Conservation (phyloP, 2,797 vertebrate genomes). For the Mormyrus hasselquistii region DNA sequence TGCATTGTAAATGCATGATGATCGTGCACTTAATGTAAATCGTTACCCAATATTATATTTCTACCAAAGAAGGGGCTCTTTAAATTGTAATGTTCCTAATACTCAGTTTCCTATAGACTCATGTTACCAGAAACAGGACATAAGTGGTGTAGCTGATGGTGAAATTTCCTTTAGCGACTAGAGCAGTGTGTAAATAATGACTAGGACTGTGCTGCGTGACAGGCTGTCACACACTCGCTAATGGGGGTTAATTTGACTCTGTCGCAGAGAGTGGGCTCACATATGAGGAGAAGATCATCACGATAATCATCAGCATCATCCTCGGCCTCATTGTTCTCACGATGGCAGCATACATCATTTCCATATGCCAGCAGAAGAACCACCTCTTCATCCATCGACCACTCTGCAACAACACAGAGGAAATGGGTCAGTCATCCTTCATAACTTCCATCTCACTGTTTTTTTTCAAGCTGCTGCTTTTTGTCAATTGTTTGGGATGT, state of each 20-base stretch:
- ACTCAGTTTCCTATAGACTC: background rate
- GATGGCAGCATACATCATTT: slow-evolving; percentile 27
- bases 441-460: background rate
- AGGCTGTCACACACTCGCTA: background rate
- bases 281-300: slow-evolving; percentile 33
- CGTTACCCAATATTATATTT: background rate
- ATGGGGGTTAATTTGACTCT: background rate
- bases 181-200: background rate
- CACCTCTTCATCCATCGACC: slow-evolving; percentile 40
- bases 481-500: background rate
- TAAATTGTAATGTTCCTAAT: background rate
- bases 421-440: slow-evolving; percentile 31
- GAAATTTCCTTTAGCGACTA: background rate
- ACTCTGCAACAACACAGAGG: slow-evolving; percentile 32
- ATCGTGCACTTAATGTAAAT: background rate
- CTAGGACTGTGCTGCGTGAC: background rate
- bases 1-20: background rate
- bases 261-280: slow-evolving; percentile 16
- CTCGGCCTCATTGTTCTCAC: slow-evolving; percentile 33
- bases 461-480: background rate
- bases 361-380: slow-evolving; percentile 28
- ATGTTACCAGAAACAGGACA: background rate
- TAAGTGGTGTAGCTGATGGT: background rate
- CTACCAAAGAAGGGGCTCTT: background rate
- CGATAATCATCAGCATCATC: slow-evolving; percentile 30